phyloP scores from a whole-genome alignment of 2,113 vertebrate genomes.

The Herpetotheres cachinnans region DNA sequence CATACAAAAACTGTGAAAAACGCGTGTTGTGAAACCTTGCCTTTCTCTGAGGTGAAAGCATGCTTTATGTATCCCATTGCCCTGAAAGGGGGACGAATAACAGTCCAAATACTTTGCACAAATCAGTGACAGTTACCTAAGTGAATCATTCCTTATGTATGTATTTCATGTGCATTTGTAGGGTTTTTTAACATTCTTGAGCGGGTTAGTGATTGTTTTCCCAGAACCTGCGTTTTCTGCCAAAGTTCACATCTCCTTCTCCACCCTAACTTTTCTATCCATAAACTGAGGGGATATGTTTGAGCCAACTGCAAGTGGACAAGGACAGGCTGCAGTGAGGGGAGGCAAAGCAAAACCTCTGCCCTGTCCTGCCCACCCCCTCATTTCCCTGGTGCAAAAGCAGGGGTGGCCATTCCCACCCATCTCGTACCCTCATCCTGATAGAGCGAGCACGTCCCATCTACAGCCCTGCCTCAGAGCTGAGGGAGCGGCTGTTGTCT shows the following conservation, averaged over 20 bases:
- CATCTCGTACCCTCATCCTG: fast-evolving
- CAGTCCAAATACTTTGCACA: neutral
- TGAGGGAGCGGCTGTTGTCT: neutral
- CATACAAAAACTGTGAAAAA: neutral
- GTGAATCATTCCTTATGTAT: neutral
- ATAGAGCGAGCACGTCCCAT: neutral
- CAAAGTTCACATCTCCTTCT: neutral
- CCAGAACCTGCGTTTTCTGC: neutral
- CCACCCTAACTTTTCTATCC: neutral
- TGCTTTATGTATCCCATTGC: neutral
- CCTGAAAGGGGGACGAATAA: neutral
- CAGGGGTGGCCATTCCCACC: neutral
- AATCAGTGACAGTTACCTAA: neutral
- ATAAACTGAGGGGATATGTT: neutral
- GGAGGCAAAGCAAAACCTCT: neutral
- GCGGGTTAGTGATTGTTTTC: neutral
- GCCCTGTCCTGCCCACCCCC: neutral
- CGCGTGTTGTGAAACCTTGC: neutral
- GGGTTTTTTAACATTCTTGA: neutral
- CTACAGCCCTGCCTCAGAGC: neutral
- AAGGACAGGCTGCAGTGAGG: neutral
- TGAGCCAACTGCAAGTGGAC: neutral
- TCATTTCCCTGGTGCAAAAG: neutral
- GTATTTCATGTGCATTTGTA: neutral
- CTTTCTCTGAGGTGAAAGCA: neutral